Percentiles rank a stretch among this genome's conserved stretches.
phyloP scores from a whole-genome alignment of 2,888 invertebrate species.

The Pachymerium ferrugineum region DNA sequence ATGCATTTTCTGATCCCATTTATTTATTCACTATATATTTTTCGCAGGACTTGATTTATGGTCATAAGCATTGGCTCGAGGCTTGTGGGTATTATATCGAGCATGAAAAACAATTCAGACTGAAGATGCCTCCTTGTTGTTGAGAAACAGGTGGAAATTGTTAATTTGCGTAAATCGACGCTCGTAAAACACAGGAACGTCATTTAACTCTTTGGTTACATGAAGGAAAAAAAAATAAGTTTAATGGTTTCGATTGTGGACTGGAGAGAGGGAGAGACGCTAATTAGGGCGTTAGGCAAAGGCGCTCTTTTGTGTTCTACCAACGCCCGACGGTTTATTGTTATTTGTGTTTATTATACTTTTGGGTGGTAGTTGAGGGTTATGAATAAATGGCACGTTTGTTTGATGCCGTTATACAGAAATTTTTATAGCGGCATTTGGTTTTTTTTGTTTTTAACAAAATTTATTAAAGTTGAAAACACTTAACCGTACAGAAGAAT shows the following conservation, averaged over 20 bases:
- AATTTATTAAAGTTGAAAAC: background rate
- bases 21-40: background rate
- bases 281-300: background rate
- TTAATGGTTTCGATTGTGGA: constrained; percentile 16
- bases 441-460: background rate
- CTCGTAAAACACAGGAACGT: background rate
- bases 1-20: background rate
- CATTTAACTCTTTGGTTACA: background rate
- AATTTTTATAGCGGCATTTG: background rate
- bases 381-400: background rate
- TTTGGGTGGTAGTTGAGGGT: too few relatives aligned
- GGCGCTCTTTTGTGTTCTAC: background rate
- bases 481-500: too few relatives aligned
- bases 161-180: constrained; percentile 6
- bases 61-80: background rate
- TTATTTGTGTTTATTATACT: constrained; percentile 19
- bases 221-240: background rate
- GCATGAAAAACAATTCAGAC: too few relatives aligned
- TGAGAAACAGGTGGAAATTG: constrained; percentile 2
- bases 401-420: background rate
- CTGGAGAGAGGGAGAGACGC: background rate
- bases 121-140: background rate
- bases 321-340: background rate
- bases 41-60: background rate
- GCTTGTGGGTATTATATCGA: background rate